Conservation (phyloP, 53 echinoderm and acorn worm species). For the Holothuria leucospilota region DNA sequence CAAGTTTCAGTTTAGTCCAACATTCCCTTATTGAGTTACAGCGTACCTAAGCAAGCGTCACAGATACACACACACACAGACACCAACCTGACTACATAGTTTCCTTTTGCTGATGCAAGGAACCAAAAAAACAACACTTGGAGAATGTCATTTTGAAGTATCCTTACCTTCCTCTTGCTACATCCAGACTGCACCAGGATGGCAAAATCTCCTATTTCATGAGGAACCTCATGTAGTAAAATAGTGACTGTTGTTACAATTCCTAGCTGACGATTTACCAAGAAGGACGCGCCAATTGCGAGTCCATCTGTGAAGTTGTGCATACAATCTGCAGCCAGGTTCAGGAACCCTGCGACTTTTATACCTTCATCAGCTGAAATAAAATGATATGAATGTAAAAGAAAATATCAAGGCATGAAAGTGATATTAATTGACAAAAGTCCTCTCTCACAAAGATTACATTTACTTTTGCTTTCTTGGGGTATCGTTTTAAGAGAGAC, state of each 20-base stretch:
- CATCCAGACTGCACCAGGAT: slow-evolving; percentile 97
- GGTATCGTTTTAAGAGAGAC: too few relatives aligned
- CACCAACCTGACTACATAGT: too few relatives aligned
- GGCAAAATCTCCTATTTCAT: slow-evolving; percentile 97
- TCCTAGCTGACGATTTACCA: slow-evolving; percentile 85
- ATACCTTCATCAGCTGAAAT: slow-evolving; percentile 68
- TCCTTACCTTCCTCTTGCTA: slow-evolving; percentile 87
- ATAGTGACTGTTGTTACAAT: slow-evolving; percentile 94
- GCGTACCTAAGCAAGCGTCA: too few relatives aligned
- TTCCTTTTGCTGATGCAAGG: too few relatives aligned
- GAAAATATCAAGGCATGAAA: too few relatives aligned
- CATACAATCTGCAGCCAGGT: slow-evolving; percentile 95
- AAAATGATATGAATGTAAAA: neutral
- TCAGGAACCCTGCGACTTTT: slow-evolving; percentile 92
- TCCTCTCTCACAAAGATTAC: too few relatives aligned
- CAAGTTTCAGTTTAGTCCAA: too few relatives aligned
- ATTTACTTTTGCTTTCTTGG: too few relatives aligned
- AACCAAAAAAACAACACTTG: too few relatives aligned
- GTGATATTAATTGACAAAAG: too few relatives aligned
- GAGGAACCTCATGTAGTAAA: slow-evolving; percentile 93
- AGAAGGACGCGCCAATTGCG: slow-evolving; percentile 94
- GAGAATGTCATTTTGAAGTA: neutral
- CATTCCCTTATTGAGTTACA: too few relatives aligned
- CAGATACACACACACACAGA: too few relatives aligned
- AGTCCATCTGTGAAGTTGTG: slow-evolving; percentile 98